A percentile compares a stretch with the other conserved stretches of the same genome.
Evolutionary conservation across 1,140 invertebrate species (phyloP).

Genomic region (Whitmania pigra): DNA sequence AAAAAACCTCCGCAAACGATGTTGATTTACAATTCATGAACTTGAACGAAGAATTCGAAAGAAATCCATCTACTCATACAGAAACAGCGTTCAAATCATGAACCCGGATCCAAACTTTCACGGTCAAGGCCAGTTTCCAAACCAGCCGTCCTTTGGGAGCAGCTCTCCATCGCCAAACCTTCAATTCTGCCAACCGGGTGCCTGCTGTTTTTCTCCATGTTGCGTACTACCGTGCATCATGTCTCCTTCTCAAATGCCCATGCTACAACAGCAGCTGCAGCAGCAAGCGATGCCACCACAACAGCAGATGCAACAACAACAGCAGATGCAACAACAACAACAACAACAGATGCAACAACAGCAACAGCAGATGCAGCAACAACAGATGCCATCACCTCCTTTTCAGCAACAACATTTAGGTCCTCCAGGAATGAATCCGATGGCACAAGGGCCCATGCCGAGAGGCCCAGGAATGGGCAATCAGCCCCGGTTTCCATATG

Average conservation of each 20-base stretch:
- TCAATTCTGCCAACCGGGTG: neutral
- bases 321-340: neutral
- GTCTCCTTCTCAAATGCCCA: conserved; percentile 1
- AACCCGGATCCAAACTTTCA: too few species aligned
- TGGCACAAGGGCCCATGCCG: too few species aligned
- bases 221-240: neutral
- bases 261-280: neutral
- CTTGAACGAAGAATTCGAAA: too few species aligned
- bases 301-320: neutral
- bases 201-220: neutral
- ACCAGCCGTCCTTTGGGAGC: neutral
- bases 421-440: too few species aligned
- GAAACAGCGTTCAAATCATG: too few species aligned
- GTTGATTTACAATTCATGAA: too few species aligned
- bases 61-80: too few species aligned
- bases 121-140: neutral
- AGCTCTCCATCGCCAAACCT: neutral
- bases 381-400: neutral
- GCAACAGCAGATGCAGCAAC: neutral
- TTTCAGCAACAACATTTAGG: neutral
- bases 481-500: too few species aligned
- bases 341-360: neutral
- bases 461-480: too few species aligned
- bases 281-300: neutral
- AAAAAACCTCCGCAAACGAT: too few species aligned